These are phyloP conservation scores for Anorthoa munda DNA, from an alignment of 2,888 invertebrate species.

Conservation along the genomic window DNA sequence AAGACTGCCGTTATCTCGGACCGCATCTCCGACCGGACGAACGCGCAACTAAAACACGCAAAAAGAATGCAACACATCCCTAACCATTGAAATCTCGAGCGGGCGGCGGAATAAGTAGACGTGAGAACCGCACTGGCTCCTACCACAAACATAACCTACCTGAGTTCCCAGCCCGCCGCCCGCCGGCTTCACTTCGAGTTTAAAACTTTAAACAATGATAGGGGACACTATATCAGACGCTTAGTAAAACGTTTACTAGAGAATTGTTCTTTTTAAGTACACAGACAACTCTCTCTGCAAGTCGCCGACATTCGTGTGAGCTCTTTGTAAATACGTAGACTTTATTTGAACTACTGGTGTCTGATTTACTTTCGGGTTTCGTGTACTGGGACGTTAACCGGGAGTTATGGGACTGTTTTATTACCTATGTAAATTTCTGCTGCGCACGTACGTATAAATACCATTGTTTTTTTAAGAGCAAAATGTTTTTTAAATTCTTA, in stretches of 20 bases:
- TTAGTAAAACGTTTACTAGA: conserved; percentile 79
- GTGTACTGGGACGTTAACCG: conserved; percentile 67
- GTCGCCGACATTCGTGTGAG: conserved; percentile 78
- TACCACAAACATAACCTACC: conserved; percentile 21
- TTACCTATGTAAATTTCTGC: conserved; percentile 67
- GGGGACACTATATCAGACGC: conserved; percentile 67
- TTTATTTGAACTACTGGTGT: conserved; percentile 77
- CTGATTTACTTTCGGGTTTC: conserved; percentile 77
- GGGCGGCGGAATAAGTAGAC: conserved; percentile 16
- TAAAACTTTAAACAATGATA: conserved; percentile 62
- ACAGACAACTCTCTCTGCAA: conserved; percentile 76
- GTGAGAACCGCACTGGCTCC: conserved; percentile 41
- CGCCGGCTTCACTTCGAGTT: conserved; percentile 56
- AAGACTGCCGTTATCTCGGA: conserved; percentile 74
- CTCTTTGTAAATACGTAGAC: conserved; percentile 80
- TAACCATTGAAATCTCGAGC: conserved; percentile 60
- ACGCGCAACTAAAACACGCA: conserved; percentile 66
- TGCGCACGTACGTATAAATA: conserved; percentile 56
- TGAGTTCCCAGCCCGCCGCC: conserved; percentile 3
- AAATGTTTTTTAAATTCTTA: conserved; percentile 38
- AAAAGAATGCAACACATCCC: conserved; percentile 66
- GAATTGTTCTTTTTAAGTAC: conserved; percentile 82
- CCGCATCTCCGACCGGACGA: conserved; percentile 72
- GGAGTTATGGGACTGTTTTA: conserved; percentile 71
- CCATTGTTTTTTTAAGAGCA: conserved; percentile 46